phyloP scores from a whole-genome alignment of 2,113 vertebrate species.

The Ictalurus furcatus region DNA sequence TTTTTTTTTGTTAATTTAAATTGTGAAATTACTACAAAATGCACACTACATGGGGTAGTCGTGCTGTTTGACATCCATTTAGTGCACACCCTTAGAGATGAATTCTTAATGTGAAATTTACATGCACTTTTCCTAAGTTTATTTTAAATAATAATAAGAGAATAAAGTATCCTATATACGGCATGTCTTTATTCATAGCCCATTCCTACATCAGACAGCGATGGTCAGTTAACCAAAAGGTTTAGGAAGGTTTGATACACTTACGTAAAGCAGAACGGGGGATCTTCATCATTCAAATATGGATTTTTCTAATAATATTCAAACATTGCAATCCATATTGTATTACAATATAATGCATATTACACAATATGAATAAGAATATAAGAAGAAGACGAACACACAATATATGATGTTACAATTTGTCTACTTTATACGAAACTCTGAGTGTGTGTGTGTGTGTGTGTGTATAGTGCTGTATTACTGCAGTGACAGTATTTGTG shows the following conservation, averaged over 20 bases:
- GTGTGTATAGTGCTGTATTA: not conserved
- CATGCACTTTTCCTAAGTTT: not conserved
- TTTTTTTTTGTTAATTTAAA: no score
- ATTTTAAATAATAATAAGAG: not conserved
- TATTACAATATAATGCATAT: not conserved
- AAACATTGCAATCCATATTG: not conserved
- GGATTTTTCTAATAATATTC: not conserved
- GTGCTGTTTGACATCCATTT: not conserved
- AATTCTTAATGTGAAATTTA: not conserved
- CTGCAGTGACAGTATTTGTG: not conserved
- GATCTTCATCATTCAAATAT: not conserved
- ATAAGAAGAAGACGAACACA: not conserved
- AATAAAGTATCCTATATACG: not conserved
- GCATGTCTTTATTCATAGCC: not conserved
- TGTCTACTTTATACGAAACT: not conserved
- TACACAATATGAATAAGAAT: not conserved
- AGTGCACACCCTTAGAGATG: not conserved
- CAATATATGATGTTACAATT: not conserved
- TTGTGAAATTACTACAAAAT: no score
- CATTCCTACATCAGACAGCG: not conserved
- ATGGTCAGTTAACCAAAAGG: not conserved
- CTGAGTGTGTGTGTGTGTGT: not conserved
- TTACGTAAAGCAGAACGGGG: not conserved
- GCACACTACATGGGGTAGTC: not conserved
- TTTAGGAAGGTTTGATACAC: not conserved